phyloP scores from a whole-genome alignment of 2,797 vertebrate species.

The Florisuga fusca region DNA sequence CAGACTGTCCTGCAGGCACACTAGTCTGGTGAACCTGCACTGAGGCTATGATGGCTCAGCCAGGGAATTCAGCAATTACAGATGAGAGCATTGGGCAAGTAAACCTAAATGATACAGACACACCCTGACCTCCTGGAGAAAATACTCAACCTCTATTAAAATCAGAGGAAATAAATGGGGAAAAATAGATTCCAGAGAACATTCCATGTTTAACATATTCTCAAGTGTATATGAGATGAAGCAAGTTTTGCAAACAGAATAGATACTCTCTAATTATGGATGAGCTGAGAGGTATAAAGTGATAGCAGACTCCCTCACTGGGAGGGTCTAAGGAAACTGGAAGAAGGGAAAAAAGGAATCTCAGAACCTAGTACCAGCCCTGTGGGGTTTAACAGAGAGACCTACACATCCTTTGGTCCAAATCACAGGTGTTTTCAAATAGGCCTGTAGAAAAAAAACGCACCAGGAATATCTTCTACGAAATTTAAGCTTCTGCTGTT shows the following conservation, averaged over 20 bases:
- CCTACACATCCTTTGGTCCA: neutral
- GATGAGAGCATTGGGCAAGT: neutral
- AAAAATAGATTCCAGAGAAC: neutral
- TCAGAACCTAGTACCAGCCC: neutral
- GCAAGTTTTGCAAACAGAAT: neutral
- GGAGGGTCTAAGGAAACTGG: neutral
- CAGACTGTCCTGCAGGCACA: neutral
- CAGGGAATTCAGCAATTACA: neutral
- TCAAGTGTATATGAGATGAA: neutral
- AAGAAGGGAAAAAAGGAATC: neutral
- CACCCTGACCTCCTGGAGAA: neutral
- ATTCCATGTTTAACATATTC: neutral
- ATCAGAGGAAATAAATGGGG: accelerated
- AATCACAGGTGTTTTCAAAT: neutral
- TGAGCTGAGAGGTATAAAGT: neutral
- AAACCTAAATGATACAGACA: neutral
- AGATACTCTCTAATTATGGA: neutral
- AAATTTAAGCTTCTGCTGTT: neutral
- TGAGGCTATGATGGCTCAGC: neutral
- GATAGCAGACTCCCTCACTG: neutral
- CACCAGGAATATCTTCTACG: neutral
- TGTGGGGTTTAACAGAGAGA: neutral
- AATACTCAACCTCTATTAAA: neutral
- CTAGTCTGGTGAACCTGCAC: neutral
- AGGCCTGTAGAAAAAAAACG: neutral